A percentile compares a stretch with the other conserved stretches of the same genome.
phyloP scores from a whole-genome alignment of 2,888 invertebrate genomes.

The Mongoloraphidia duomilia region DNA sequence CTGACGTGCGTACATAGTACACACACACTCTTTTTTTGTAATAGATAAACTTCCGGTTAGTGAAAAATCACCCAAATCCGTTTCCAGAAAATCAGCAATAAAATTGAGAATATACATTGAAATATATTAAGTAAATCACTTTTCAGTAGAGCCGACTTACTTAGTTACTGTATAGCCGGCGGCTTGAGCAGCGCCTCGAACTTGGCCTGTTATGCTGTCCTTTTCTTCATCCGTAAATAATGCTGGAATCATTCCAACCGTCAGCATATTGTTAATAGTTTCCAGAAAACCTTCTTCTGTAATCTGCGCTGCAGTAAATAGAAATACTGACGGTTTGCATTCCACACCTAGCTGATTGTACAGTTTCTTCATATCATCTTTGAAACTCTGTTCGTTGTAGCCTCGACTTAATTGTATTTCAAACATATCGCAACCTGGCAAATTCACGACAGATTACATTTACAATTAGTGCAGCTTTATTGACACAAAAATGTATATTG shows the following conservation, averaged over 20 bases:
- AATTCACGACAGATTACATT: constrained; percentile 4
- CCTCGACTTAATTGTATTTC: constrained; percentile 73
- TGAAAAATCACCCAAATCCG: background rate
- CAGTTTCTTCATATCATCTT: constrained; percentile 73
- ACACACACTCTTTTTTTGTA: no score
- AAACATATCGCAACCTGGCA: constrained; percentile 57
- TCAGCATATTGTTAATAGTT: constrained; percentile 81
- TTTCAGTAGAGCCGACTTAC: constrained; percentile 25
- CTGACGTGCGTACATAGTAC: no score
- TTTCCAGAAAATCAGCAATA: background rate
- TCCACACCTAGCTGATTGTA: constrained; percentile 66
- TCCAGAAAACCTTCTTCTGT: constrained; percentile 75
- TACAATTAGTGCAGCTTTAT: no score
- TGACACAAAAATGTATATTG: no score
- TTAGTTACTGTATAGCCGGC: constrained; percentile 61
- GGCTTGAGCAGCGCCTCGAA: constrained; percentile 52
- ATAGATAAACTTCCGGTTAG: no score
- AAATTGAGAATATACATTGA: constrained; percentile 10
- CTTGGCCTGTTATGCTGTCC: constrained; percentile 56
- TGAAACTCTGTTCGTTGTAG: constrained; percentile 68
- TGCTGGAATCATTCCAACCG: constrained; percentile 77
- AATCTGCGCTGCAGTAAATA: constrained; percentile 73
- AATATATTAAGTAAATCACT: background rate
- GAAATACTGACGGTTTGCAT: constrained; percentile 62
- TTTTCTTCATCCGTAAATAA: constrained; percentile 82